phyloP scores from a whole-genome alignment of 2,888 invertebrate genomes.

The Drosophila yooni region DNA sequence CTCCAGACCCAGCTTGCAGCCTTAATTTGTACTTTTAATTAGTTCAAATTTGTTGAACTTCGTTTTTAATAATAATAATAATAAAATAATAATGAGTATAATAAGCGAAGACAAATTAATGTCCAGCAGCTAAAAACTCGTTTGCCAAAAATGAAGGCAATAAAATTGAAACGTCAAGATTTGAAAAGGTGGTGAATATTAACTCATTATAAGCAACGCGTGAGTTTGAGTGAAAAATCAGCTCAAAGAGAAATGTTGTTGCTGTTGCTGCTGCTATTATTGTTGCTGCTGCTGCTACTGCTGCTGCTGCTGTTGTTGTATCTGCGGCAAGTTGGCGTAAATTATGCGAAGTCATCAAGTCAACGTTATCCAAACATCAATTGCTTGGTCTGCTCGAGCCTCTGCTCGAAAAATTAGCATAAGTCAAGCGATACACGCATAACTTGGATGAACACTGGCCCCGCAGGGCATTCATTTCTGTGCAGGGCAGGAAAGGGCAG shows the following conservation, averaged over 20 bases:
- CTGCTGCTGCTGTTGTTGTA: constrained; percentile 27
- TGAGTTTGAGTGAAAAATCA: constrained; percentile 76
- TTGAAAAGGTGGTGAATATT: constrained; percentile 64
- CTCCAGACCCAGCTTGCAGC: neutral
- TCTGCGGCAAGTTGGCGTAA: constrained; percentile 56
- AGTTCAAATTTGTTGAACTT: neutral
- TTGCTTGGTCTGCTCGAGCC: constrained; percentile 55
- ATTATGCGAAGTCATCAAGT: constrained; percentile 81
- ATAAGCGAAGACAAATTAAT: constrained; percentile 44
- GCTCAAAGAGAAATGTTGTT: constrained; percentile 47
- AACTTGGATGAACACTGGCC: constrained; percentile 52
- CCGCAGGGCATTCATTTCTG: constrained; percentile 51
- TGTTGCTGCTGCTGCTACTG: constrained; percentile 13
- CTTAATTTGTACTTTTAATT: neutral
- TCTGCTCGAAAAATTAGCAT: constrained; percentile 76
- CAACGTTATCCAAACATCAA: constrained; percentile 80
- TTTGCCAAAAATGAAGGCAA: constrained; percentile 41
- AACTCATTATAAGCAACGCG: constrained; percentile 74
- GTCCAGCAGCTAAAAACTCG: constrained; percentile 54
- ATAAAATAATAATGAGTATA: too few species aligned
- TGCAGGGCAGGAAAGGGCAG: constrained; percentile 29
- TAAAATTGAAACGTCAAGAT: constrained; percentile 75
- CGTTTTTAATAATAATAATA: neutral
- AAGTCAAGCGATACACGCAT: constrained; percentile 65
- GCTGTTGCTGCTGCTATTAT: constrained; percentile 4